A percentile compares a stretch with the other conserved stretches of the same genome.
Evolutionary conservation across 2,888 invertebrate genomes (phyloP).

Genomic region (Oscheius sp.): DNA sequence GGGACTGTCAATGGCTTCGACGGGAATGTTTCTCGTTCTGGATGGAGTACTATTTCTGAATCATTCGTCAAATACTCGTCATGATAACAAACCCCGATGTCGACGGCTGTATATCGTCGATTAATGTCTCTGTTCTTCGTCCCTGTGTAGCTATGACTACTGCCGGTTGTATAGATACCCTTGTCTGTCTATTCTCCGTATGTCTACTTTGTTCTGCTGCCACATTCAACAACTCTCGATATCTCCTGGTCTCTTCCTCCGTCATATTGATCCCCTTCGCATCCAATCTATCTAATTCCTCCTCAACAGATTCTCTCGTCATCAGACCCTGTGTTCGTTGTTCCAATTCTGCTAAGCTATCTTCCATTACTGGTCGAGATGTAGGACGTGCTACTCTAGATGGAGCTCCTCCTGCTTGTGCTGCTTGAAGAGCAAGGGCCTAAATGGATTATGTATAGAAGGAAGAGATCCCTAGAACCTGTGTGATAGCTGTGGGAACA

Average conservation of each 20-base stretch:
- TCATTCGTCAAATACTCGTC: background rate
- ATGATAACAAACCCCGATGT: conserved; percentile 27
- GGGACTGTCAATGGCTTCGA: conserved; percentile 40
- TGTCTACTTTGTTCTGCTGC: conserved; percentile 24
- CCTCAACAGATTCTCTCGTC: conserved; percentile 55
- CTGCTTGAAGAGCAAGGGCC: conserved; percentile 41
- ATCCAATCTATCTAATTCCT: conserved; percentile 58
- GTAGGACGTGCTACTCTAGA: conserved; percentile 33
- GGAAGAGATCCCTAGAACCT: conserved; percentile 18
- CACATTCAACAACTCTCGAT: conserved; percentile 40
- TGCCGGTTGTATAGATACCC: conserved; percentile 5
- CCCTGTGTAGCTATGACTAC: conserved; percentile 21
- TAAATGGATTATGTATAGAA: conserved; percentile 12
- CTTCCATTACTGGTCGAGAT: conserved; percentile 27
- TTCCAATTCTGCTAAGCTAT: conserved; percentile 40
- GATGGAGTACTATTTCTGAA: background rate
- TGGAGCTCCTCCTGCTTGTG: conserved; percentile 24
- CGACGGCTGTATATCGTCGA: conserved; percentile 50
- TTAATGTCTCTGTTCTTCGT: conserved; percentile 45
- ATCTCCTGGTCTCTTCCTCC: conserved; percentile 46
- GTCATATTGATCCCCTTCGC: conserved; percentile 50
- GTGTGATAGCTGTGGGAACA: conserved; percentile 51
- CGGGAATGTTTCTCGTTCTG: conserved; percentile 3
- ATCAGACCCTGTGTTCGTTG: conserved; percentile 39
- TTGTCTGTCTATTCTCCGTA: too few relatives aligned